Conservation (phyloP, 2,888 invertebrate species). For the Cephus sareptanus region DNA sequence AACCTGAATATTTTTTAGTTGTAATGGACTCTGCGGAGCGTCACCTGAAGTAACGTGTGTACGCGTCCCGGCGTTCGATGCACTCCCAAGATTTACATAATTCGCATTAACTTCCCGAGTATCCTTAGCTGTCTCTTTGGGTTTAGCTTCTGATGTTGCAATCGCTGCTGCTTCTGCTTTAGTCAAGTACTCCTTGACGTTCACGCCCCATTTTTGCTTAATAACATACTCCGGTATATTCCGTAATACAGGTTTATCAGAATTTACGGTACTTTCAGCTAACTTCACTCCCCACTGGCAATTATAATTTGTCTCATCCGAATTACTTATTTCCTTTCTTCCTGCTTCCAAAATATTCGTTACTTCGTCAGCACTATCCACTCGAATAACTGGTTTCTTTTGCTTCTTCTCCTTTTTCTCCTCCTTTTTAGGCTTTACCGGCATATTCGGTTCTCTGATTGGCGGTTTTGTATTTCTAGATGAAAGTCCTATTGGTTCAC, state of each 20-base stretch:
- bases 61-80: not conserved
- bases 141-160: not conserved
- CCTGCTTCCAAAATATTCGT: slow-evolving; percentile 4
- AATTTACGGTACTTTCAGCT: slow-evolving; percentile 20
- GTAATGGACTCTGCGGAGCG: not conserved
- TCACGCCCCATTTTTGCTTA: slow-evolving; percentile 37
- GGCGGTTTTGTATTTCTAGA: slow-evolving; percentile 40
- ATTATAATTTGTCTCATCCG: slow-evolving; percentile 22
- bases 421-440: slow-evolving; percentile 39
- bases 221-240: slow-evolving; percentile 28
- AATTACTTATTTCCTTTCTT: slow-evolving; percentile 11
- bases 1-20: not conserved
- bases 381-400: slow-evolving; percentile 43
- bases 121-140: not conserved
- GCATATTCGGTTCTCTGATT: slow-evolving; percentile 46
- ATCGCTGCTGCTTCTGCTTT: slow-evolving; percentile 4
- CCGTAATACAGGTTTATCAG: slow-evolving; percentile 13
- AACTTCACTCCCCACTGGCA: slow-evolving; percentile 47
- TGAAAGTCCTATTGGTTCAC: not conserved
- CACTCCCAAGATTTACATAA: not conserved
- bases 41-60: not conserved
- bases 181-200: slow-evolving; percentile 16
- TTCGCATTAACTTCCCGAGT: not conserved
- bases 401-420: slow-evolving; percentile 38
- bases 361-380: slow-evolving; percentile 8